Evolutionary conservation across 2,888 invertebrate genomes (phyloP), one percentile per base, ranked within the genome.

Genomic region (Oxytorus armatus): DNA sequence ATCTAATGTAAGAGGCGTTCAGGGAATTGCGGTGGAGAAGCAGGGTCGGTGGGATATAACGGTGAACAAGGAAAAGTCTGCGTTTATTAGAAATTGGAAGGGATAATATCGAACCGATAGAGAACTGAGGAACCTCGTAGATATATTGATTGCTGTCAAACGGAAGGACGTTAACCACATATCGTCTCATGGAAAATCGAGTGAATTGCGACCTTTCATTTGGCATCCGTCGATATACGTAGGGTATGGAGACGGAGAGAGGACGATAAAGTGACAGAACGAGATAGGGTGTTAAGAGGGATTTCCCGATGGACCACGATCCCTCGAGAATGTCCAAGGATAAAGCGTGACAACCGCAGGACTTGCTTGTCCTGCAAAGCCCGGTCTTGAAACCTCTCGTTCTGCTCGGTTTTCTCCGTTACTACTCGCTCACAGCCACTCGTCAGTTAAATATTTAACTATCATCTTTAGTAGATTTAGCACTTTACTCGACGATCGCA

Each of bases 381-480:
- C 61, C 18, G 16, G 33, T 23, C 3, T 49, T 36, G 11, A 49
- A 49, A 44, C 21, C 65, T 47, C 57, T 72, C 42, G 18, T 49
- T 42, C 42, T 39, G 53, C 47, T 23, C 25, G 1, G 55, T 42
- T n/a, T 23, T 51, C 57, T 23, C 42, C 59, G n/a, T n/a, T n/a
- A n/a, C n/a, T n/a, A n/a, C n/a, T n/a, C n/a, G n/a, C n/a, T n/a
- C n/a, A n/a, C n/a, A n/a, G n/a, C n/a, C 59, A 57, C 59, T 55
- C 63, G 44, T n/a, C 77, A 75, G 84, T 87, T 82, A 83, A 87
- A 86, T 87, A 87, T 87, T 87, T 85, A 87, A 79, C 79, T 70
- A 77, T 76, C 78, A 82, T 86, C 83, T 85, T 83, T 83, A 84
- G 84, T 82, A 70, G 82, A 85, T 85, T 86, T 84, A 83, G 79